Evolutionary conservation across 2,888 invertebrate species (phyloP).

Genomic region (Entomobrya proxima): DNA sequence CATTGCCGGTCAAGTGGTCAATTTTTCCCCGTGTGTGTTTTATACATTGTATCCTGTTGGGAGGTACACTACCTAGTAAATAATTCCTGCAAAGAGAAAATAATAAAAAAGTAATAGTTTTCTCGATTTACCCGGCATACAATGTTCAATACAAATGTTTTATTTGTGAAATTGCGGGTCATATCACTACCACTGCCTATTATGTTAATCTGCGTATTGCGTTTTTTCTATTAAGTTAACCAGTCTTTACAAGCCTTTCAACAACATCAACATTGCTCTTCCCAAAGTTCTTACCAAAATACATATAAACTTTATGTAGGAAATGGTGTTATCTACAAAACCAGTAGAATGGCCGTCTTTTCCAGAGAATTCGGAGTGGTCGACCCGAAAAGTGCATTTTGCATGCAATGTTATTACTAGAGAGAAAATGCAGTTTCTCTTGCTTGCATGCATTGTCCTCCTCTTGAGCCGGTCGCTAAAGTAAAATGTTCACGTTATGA

Average conservation of each 20-base stretch:
- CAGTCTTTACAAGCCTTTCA: neutral
- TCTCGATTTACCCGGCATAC: neutral
- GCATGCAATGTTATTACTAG: conserved; percentile 26
- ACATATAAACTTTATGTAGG: neutral
- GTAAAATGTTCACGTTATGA: neutral
- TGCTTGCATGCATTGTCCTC: neutral
- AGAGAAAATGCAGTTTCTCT: conserved; percentile 3
- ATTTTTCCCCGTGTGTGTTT: neutral
- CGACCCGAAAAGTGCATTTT: conserved; percentile 44
- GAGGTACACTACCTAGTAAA: conserved; percentile 14
- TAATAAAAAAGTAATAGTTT: neutral
- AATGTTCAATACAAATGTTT: neutral
- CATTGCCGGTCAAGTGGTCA: conserved; percentile 24
- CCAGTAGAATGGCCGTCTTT: conserved; percentile 21
- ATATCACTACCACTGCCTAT: neutral
- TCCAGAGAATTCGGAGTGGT: neutral
- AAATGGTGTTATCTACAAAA: conserved; percentile 7
- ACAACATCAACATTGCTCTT: neutral
- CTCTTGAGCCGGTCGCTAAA: neutral
- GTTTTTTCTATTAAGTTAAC: neutral
- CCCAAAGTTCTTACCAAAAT: neutral
- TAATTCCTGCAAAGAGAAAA: neutral
- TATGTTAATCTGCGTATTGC: conserved; percentile 60
- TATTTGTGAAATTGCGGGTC: neutral
- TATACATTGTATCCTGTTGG: conserved; percentile 18